Evolutionary conservation across 2,797 vertebrate species (phyloP).

Genomic region (Anguilla megastoma): DNA sequence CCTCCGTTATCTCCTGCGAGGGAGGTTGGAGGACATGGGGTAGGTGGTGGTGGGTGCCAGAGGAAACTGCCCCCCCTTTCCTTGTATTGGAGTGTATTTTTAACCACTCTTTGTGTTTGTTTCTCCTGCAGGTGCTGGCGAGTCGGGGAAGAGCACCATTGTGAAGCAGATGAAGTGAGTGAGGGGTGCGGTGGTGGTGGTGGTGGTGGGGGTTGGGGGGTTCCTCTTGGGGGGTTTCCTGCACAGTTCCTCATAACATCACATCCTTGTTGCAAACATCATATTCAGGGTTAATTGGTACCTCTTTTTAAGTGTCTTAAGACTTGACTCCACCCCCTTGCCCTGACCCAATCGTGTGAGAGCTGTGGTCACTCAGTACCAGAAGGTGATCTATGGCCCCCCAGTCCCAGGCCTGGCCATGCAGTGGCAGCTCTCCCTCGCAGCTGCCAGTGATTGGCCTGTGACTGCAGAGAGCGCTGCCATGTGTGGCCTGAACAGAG

Average conservation of each 20-base stretch:
- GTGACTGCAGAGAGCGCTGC: background rate
- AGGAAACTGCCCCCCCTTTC: slow-evolving; percentile 2
- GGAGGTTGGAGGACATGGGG: background rate
- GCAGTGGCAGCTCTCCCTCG: background rate
- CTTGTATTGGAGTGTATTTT: slow-evolving; percentile 65
- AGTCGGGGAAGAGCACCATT: slow-evolving; percentile 84
- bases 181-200: background rate
- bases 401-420: background rate
- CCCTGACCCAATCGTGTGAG: background rate
- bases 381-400: background rate
- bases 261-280: background rate
- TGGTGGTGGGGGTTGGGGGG: background rate
- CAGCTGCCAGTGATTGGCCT: background rate
- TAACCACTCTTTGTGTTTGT: slow-evolving; percentile 70
- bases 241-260: slow-evolving; percentile 40
- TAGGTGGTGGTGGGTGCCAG: background rate
- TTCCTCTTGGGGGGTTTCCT: background rate
- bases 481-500: background rate
- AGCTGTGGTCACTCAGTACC: too few species aligned
- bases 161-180: slow-evolving; percentile 87
- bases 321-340: background rate
- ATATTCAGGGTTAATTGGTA: background rate
- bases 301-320: background rate
- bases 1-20: background rate
- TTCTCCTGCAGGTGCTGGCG: slow-evolving; percentile 78